Conservation (phyloP, 2,797 vertebrate species). For the Paedocypris micromegethes region DNA sequence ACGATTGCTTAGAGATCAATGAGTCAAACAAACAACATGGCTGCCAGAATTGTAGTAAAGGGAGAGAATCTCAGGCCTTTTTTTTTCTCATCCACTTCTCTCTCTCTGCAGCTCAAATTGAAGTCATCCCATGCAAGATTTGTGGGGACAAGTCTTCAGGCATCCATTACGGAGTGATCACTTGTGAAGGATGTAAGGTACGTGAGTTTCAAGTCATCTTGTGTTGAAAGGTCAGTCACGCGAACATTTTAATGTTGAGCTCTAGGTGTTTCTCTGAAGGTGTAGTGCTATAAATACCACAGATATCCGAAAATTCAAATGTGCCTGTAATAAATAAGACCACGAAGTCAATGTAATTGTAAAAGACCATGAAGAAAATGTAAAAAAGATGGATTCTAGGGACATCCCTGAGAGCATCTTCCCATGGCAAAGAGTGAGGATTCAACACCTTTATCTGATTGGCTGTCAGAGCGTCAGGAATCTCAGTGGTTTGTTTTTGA, state of each 20-base stretch:
- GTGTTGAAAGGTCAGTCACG: not conserved
- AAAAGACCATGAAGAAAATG: too few relatives aligned
- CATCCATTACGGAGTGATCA: constrained; percentile 92
- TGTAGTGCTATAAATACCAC: too few relatives aligned
- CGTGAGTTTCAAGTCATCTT: constrained; percentile 35
- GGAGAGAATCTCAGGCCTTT: not conserved
- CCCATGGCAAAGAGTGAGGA: constrained; percentile 16
- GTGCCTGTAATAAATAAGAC: too few relatives aligned
- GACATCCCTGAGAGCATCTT: constrained; percentile 11
- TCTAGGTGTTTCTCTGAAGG: too few relatives aligned
- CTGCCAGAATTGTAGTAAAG: not conserved
- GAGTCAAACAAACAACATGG: constrained; percentile 14
- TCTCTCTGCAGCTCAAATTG: constrained; percentile 79
- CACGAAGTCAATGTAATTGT: too few relatives aligned
- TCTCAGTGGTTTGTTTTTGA: constrained; percentile 13
- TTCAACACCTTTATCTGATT: constrained; percentile 24
- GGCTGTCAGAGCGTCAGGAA: constrained; percentile 9
- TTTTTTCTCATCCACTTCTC: not conserved
- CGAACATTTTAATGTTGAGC: too few relatives aligned
- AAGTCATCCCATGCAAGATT: constrained; percentile 92
- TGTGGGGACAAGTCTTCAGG: constrained; percentile 92
- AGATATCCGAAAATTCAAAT: too few relatives aligned
- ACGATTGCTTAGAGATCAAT: constrained; percentile 16
- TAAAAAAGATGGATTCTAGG: not conserved
- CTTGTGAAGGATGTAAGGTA: constrained; percentile 94